These are phyloP conservation scores for Peromyscus maniculatus DNA, from an alignment of 2,113 vertebrate species.

Conservation along the genomic window DNA sequence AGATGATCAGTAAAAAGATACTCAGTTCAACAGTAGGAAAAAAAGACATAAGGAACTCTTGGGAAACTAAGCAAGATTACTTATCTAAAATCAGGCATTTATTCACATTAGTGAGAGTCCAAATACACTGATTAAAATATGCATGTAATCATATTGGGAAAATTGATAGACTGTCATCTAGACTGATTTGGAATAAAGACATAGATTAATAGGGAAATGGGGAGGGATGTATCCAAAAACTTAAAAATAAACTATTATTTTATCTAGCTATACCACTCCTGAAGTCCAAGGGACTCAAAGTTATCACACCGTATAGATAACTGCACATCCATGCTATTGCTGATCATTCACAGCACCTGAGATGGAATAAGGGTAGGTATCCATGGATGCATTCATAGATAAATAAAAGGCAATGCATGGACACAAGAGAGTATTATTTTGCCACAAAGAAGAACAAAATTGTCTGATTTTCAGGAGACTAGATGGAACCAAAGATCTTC, in stretches of 20 bases:
- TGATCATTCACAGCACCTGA: no score
- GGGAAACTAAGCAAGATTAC: neutral
- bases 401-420: neutral
- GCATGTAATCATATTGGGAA: neutral
- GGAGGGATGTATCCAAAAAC: neutral
- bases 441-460: neutral
- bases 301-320: neutral
- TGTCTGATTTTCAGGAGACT: neutral
- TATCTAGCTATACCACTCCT: neutral
- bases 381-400: no score
- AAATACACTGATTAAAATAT: neutral
- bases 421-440: neutral
- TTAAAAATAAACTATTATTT: neutral
- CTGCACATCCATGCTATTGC: neutral
- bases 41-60: neutral
- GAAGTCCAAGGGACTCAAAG: neutral
- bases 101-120: no score
- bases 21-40: neutral
- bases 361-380: neutral
- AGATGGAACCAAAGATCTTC: neutral
- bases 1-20: neutral
- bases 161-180: no score
- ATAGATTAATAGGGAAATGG: neutral
- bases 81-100: neutral
- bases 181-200: neutral